Evolutionary conservation across 2,888 invertebrate species (phyloP).

Genomic region (Phymatocera aterrima): DNA sequence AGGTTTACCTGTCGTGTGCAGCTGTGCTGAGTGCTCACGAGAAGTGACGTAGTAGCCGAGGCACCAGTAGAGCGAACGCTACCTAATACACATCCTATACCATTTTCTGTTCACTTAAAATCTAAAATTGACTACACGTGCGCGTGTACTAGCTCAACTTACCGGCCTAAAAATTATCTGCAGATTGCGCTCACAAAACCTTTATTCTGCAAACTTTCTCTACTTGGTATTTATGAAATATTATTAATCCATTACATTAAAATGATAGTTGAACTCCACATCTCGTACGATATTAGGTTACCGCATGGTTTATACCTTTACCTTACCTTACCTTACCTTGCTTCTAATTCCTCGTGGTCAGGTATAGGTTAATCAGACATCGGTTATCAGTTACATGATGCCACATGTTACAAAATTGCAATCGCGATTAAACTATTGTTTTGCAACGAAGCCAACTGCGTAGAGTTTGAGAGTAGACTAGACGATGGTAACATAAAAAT

Average conservation of each 20-base stretch:
- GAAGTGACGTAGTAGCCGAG: background rate
- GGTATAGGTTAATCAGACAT: too few relatives aligned
- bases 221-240: conserved; percentile 15
- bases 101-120: background rate
- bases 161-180: conserved; percentile 8
- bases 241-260: background rate
- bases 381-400: background rate
- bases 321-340: too few relatives aligned
- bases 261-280: too few relatives aligned
- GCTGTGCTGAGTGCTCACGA: too few relatives aligned
- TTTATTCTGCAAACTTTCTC: background rate
- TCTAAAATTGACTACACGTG: conserved; percentile 14
- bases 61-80: background rate
- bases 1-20: conserved; percentile 3
- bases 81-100: background rate
- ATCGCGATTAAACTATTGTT: background rate
- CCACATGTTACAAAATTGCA: conserved; percentile 9
- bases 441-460: background rate
- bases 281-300: too few relatives aligned
- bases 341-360: too few relatives aligned
- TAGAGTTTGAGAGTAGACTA: too few relatives aligned
- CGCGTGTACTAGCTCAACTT: too few relatives aligned
- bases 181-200: background rate
- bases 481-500: too few relatives aligned
- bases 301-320: too few relatives aligned